Evolutionary conservation across 1,140 invertebrate species (phyloP).

Genomic region (Pomacea maculata): DNA sequence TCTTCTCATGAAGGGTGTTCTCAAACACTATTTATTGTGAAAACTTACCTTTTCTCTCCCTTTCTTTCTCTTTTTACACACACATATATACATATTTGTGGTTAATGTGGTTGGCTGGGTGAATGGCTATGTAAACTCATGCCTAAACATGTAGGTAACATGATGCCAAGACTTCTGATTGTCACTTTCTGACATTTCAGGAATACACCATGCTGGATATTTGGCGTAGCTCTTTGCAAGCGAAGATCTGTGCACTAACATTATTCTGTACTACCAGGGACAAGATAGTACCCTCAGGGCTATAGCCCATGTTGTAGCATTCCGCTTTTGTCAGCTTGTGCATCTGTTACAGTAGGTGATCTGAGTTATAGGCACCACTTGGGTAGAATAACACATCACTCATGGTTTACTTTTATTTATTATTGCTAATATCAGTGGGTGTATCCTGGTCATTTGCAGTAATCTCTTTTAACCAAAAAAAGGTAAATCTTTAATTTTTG

Average conservation of each 20-base stretch:
- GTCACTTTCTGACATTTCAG: background rate
- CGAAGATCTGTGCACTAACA: background rate
- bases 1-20: background rate
- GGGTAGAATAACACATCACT: background rate
- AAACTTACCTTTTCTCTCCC: background rate
- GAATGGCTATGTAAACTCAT: background rate
- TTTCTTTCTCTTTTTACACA: background rate
- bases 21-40: background rate
- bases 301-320: conserved; percentile 1
- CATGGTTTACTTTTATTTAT: background rate
- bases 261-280: background rate
- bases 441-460: background rate
- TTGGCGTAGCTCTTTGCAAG: background rate
- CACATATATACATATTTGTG: background rate
- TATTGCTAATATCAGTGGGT: too few species aligned
- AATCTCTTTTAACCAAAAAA: background rate
- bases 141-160: background rate
- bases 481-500: background rate
- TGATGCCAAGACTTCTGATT: background rate
- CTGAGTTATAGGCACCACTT: background rate
- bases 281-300: background rate
- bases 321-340: conserved; percentile 9
- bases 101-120: background rate
- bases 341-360: background rate
- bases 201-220: background rate